Conservation (phyloP, 2,888 invertebrate species). For the Drosophila paramelanica region DNA sequence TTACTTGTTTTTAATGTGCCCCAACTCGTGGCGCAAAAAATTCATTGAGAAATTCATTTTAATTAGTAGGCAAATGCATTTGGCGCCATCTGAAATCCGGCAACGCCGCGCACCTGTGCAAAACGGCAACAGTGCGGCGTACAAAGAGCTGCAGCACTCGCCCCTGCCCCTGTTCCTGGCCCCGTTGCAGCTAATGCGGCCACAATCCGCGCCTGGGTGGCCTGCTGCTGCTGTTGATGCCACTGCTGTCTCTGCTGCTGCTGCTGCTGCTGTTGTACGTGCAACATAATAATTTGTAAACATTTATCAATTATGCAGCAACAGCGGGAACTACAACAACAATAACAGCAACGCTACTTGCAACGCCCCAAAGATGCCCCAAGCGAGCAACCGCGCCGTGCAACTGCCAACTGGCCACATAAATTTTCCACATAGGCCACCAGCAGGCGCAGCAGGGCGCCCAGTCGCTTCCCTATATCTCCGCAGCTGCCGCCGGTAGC, state of each 20-base stretch:
- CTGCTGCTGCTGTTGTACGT: conserved; percentile 51
- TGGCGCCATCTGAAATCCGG: conserved; percentile 48
- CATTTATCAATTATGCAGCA: conserved; percentile 81
- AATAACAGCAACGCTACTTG: conserved; percentile 48
- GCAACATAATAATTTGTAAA: conserved; percentile 81
- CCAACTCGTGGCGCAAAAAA: conserved; percentile 11
- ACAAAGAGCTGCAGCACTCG: conserved; percentile 1
- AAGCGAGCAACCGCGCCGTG: conserved; percentile 32
- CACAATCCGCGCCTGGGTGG: conserved; percentile 65
- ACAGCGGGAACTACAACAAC: conserved; percentile 53
- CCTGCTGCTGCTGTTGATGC: conserved; percentile 25
- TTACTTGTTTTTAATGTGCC: conserved; percentile 9
- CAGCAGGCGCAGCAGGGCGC: conserved; percentile 51
- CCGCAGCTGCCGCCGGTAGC: background rate
- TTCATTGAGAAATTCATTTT: conserved; percentile 65
- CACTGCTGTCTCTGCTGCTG: conserved; percentile 7
- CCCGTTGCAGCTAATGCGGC: background rate
- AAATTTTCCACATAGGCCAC: conserved; percentile 70
- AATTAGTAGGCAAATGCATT: conserved; percentile 69
- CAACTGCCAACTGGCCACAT: conserved; percentile 70
- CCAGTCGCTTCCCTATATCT: conserved; percentile 5
- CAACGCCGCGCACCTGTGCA: conserved; percentile 43
- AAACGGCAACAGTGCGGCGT: conserved; percentile 28
- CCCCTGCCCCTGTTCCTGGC: background rate
- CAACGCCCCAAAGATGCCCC: conserved; percentile 56